These are phyloP conservation scores for Troglohyphantes excavatus DNA, from an alignment of 2,888 invertebrate species.

Conservation along the genomic window DNA sequence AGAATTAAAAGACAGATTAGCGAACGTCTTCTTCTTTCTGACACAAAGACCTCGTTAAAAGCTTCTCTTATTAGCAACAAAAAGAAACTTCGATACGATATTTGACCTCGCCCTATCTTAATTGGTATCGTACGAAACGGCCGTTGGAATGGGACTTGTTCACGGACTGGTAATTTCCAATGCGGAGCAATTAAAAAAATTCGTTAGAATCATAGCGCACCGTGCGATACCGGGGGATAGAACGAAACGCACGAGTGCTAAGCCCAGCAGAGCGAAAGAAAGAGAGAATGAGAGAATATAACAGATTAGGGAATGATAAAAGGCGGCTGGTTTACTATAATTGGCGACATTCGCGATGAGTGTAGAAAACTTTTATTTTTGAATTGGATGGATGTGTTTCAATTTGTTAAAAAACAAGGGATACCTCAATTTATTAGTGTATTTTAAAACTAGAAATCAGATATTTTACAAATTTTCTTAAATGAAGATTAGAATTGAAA, in stretches of 20 bases:
- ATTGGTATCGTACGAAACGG: constrained; percentile 38
- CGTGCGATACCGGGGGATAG: constrained; percentile 51
- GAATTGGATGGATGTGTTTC: background rate
- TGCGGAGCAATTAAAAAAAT: constrained; percentile 70
- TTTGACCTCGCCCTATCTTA: constrained; percentile 60
- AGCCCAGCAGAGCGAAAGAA: constrained; percentile 50
- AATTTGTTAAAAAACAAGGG: background rate
- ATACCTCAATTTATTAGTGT: no score
- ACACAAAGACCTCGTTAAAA: background rate
- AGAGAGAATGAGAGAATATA: constrained; percentile 57
- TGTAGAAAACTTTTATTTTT: background rate
- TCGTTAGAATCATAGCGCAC: constrained; percentile 71
- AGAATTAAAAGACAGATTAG: background rate
- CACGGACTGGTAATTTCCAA: constrained; percentile 66
- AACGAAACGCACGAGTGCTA: constrained; percentile 56
- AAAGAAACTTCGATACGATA: constrained; percentile 19
- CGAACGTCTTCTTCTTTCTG: background rate
- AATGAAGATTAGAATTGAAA: no score
- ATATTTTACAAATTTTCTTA: no score
- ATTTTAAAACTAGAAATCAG: no score
- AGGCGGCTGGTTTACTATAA: background rate
- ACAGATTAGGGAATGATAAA: constrained; percentile 12
- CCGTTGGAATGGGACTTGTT: constrained; percentile 11
- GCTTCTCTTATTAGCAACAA: constrained; percentile 32
- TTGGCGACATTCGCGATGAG: background rate